Evolutionary conservation across 1,140 invertebrate species (phyloP).

Genomic region (Drosophila bocki): DNA sequence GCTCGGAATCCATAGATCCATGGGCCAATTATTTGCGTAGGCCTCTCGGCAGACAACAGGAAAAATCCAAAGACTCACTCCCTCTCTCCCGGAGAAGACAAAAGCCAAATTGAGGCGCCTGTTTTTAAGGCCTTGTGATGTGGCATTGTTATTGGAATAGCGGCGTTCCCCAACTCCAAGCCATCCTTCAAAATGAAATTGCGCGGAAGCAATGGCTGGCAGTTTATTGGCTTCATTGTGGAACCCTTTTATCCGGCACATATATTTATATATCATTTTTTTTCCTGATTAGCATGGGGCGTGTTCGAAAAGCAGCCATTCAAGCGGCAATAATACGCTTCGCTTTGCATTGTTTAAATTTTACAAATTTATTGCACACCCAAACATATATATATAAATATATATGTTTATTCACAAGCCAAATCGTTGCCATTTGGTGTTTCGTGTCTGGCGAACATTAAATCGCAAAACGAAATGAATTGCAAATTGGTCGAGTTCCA

Average conservation of each 20-base stretch:
- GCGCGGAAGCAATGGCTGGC: conserved; percentile 75
- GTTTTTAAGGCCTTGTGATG: conserved; percentile 50
- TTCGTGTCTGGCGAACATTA: conserved; percentile 66
- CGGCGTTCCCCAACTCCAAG: conserved; percentile 40
- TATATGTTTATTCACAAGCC: conserved; percentile 29
- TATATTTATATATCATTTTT: conserved; percentile 51
- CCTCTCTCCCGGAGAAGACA: conserved; percentile 22
- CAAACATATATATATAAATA: conserved; percentile 3
- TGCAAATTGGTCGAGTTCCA: conserved; percentile 66
- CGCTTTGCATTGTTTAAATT: conserved; percentile 77
- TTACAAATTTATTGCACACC: conserved; percentile 70
- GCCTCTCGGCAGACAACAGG: conserved; percentile 28
- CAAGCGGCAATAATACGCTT: conserved; percentile 73
- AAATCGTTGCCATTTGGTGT: conserved; percentile 48
- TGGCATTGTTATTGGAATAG: conserved; percentile 76
- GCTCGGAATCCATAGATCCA: conserved; percentile 41
- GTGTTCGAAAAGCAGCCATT: conserved; percentile 63
- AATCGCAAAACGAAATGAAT: conserved; percentile 49
- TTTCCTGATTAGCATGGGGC: conserved; percentile 69
- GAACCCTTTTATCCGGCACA: conserved; percentile 56
- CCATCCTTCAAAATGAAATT: conserved; percentile 68
- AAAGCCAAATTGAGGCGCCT: conserved; percentile 16
- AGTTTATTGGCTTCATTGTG: conserved; percentile 78
- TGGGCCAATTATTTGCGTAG: conserved; percentile 53
- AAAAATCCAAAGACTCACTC: conserved; percentile 23